phyloP scores from a whole-genome alignment of 2,113 vertebrate species.

The Hemiprocne comata region DNA sequence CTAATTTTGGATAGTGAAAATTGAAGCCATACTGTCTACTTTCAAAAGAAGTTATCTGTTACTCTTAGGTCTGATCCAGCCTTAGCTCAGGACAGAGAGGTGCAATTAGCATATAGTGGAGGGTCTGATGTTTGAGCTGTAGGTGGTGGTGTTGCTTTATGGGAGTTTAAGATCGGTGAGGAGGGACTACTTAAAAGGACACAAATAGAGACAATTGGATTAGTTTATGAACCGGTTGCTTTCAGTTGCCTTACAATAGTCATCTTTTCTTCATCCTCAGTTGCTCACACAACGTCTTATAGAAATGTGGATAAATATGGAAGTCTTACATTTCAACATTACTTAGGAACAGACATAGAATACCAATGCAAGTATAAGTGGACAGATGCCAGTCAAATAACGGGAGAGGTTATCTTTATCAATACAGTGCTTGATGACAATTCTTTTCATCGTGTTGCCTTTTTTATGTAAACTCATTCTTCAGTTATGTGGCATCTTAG shows the following conservation, averaged over 20 bases:
- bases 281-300: not conserved
- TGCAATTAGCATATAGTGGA: not conserved
- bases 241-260: not conserved
- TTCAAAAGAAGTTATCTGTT: not conserved
- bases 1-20: not conserved
- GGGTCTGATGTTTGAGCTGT: slow-evolving; percentile 62
- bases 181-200: not conserved
- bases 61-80: not conserved
- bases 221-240: not conserved
- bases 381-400: not conserved
- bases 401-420: not conserved
- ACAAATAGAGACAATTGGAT: not conserved
- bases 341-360: not conserved
- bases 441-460: not conserved
- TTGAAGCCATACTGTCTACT: not conserved
- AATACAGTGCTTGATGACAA: not conserved
- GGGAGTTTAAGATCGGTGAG: slow-evolving; percentile 5
- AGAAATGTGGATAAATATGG: not conserved
- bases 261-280: not conserved
- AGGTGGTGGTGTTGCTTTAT: slow-evolving; percentile 69
- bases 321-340: not conserved
- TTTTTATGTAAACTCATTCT: not conserved
- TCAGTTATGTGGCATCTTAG: not conserved
- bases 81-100: not conserved
- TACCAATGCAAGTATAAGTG: not conserved